Conservation (phyloP, 2,797 vertebrate species). For the Mallotus villosus region DNA sequence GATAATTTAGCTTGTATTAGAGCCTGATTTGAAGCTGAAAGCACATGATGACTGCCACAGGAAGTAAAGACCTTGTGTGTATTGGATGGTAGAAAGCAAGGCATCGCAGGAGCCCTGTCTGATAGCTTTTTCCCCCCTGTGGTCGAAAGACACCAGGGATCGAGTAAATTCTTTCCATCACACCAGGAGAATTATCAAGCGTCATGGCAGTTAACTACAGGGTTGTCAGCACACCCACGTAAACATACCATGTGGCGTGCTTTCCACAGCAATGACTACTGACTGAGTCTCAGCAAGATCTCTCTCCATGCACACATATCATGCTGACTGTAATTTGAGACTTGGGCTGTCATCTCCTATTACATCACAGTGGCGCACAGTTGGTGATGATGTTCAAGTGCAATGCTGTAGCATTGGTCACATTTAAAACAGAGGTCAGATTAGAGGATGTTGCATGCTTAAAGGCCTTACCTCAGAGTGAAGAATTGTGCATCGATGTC, state of each 20-base stretch:
- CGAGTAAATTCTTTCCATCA: not conserved
- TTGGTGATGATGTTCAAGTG: not conserved
- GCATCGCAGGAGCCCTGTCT: constrained; percentile 4
- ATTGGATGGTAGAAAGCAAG: not conserved
- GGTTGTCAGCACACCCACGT: not conserved
- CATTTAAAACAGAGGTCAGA: too few species aligned
- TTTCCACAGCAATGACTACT: not conserved
- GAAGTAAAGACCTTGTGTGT: not conserved
- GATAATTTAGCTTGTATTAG: constrained; percentile 5
- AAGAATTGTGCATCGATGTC: too few species aligned
- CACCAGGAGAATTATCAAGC: constrained; percentile 2
- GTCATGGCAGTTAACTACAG: not conserved
- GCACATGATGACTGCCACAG: not conserved
- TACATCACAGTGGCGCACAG: too few species aligned
- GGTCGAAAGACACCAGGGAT: not conserved
- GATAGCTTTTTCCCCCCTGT: constrained; percentile 21
- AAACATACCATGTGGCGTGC: not conserved
- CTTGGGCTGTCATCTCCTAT: not conserved
- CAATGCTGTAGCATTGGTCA: too few species aligned
- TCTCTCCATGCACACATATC: not conserved
- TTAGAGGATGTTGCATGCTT: too few species aligned
- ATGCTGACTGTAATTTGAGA: not conserved
- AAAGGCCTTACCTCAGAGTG: too few species aligned
- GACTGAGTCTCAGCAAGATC: not conserved
- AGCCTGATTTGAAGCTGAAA: constrained; percentile 5